A percentile compares a stretch with the other conserved stretches of the same genome.
These are phyloP conservation scores for Lordiphosa fenestrarum DNA, from an alignment of 2,888 invertebrate species.

Conservation along the genomic window DNA sequence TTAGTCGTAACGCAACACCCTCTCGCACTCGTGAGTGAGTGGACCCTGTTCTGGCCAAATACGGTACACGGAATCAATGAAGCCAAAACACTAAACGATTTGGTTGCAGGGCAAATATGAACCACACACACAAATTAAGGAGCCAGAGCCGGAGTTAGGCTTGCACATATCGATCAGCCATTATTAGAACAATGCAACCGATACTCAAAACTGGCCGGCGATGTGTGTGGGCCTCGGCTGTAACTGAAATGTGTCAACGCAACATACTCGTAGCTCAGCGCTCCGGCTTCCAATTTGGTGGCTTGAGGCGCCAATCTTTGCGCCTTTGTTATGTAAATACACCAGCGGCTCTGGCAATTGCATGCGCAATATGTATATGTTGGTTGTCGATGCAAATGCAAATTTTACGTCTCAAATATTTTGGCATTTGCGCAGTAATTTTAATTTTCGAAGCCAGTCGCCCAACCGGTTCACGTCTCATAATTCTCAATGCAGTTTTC, in stretches of 20 bases:
- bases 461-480: conserved; percentile 62
- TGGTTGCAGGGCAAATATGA: conserved; percentile 50
- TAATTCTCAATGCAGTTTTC: conserved; percentile 62
- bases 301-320: conserved; percentile 64
- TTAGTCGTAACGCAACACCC: conserved; percentile 22
- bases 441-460: conserved; percentile 45
- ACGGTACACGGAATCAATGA: conserved; percentile 42
- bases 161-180: conserved; percentile 62
- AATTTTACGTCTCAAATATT: conserved; percentile 61
- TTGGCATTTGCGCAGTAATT: conserved; percentile 75
- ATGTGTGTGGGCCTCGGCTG: not conserved
- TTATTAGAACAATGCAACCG: conserved; percentile 25
- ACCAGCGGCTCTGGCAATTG: conserved; percentile 3
- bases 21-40: conserved; percentile 21
- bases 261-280: conserved; percentile 27
- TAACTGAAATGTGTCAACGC: conserved; percentile 65
- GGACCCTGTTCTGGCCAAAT: conserved; percentile 36
- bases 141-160: conserved; percentile 24
- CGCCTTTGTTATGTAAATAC: conserved; percentile 70
- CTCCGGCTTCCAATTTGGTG: conserved; percentile 20
- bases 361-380: conserved; percentile 12
- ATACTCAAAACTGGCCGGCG: not conserved
- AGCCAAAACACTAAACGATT: conserved; percentile 44
- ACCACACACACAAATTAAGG: conserved; percentile 55
- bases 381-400: conserved; percentile 29